Conservation (phyloP, 1,140 invertebrate genomes). For the Orussus abietinus region DNA sequence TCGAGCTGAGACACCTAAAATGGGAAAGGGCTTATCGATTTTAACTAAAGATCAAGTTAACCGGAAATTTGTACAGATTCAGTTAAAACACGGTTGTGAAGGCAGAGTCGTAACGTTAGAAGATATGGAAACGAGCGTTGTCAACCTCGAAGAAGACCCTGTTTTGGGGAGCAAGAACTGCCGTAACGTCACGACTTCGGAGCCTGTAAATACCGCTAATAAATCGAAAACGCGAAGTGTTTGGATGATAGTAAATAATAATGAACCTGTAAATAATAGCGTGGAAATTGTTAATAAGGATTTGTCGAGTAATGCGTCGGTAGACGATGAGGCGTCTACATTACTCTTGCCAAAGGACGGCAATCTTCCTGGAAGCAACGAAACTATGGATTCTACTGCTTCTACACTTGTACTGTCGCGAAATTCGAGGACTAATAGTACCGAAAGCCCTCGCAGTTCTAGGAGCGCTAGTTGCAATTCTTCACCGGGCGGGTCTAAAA, state of each 20-base stretch:
- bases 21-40: no score
- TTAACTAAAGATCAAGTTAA: constrained; percentile 18
- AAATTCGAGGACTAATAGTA: no score
- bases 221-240: no score
- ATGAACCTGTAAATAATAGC: no score
- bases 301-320: neutral
- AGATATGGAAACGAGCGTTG: neutral
- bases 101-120: constrained; percentile 10
- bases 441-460: no score
- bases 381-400: constrained; percentile 1
- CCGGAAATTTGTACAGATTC: constrained; percentile 8
- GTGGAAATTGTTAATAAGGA: neutral
- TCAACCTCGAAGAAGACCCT: neutral
- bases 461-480: no score
- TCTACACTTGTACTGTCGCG: constrained; percentile 6
- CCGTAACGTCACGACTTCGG: no score
- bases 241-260: no score
- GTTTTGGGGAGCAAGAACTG: no score
- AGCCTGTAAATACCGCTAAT: no score
- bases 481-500: no score
- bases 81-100: neutral
- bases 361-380: neutral
- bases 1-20: no score
- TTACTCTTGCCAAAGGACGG: constrained; percentile 11
- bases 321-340: constrained; percentile 15